These are phyloP conservation scores for Aphelinus atriplicis DNA, from an alignment of 1,140 invertebrate species.

Conservation along the genomic window DNA sequence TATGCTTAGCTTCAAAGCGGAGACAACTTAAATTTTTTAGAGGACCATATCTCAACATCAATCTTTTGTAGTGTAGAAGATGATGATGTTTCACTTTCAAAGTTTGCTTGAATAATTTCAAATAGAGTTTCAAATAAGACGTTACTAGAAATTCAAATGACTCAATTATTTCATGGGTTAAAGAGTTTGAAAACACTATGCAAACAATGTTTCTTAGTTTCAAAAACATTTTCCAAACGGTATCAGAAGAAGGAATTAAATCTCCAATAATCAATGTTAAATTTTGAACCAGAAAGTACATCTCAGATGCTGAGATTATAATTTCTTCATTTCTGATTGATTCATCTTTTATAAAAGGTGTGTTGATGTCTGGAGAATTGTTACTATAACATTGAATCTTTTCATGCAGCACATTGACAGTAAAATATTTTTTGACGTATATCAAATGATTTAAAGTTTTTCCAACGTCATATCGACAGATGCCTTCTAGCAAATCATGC, in stretches of 20 bases:
- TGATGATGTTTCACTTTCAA: constrained; percentile 42
- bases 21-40: constrained; percentile 37
- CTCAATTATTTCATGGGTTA: neutral
- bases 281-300: constrained; percentile 47
- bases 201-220: constrained; percentile 24
- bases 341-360: constrained; percentile 29
- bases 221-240: constrained; percentile 43
- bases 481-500: constrained; percentile 39
- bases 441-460: constrained; percentile 34
- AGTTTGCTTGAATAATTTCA: neutral
- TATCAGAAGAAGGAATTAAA: constrained; percentile 45
- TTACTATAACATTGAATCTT: constrained; percentile 27
- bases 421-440: constrained; percentile 48
- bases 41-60: constrained; percentile 41
- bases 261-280: constrained; percentile 52
- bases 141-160: neutral
- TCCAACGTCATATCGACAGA: constrained; percentile 34
- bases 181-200: constrained; percentile 29
- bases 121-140: neutral
- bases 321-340: constrained; percentile 45
- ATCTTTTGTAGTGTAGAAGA: constrained; percentile 36
- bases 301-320: constrained; percentile 51
- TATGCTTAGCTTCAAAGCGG: constrained; percentile 43
- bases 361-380: constrained; percentile 11
- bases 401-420: constrained; percentile 36